phyloP scores from a whole-genome alignment of 2,888 invertebrate genomes.

The Polyommatus icarus region DNA sequence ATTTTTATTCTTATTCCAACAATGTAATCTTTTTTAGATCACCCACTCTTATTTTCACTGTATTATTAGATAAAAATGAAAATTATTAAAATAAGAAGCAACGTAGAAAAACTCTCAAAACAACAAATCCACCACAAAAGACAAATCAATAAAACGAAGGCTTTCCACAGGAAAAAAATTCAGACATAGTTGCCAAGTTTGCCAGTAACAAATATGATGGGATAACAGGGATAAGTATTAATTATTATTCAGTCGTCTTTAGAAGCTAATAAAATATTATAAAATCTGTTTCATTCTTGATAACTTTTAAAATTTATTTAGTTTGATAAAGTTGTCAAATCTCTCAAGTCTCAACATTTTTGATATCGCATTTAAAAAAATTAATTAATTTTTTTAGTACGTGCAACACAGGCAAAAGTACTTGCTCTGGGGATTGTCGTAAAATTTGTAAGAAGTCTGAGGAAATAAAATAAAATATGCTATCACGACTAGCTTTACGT shows the following conservation, averaged over 20 bases:
- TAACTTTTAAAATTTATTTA: not conserved
- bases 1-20: not conserved
- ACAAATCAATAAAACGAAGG: not conserved
- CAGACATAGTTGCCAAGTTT: not conserved
- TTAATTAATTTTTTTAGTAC: not conserved
- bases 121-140: not conserved
- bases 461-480: slow-evolving; percentile 76
- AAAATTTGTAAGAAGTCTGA: slow-evolving; percentile 48
- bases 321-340: not conserved
- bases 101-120: not conserved
- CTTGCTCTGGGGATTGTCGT: slow-evolving; percentile 59
- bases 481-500: slow-evolving; percentile 84
- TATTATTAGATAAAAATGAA: not conserved
- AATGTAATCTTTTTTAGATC: not conserved
- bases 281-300: not conserved
- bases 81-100: not conserved
- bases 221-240: no score
- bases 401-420: slow-evolving; percentile 64
- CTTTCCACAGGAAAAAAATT: no score
- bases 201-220: not conserved
- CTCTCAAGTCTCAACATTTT: not conserved
- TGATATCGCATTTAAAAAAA: not conserved
- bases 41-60: not conserved
- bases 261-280: not conserved
- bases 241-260: not conserved